Base-by-base conservation (phyloP, 1,140 invertebrate genomes). In the Monochamus saltuarius region DNA sequence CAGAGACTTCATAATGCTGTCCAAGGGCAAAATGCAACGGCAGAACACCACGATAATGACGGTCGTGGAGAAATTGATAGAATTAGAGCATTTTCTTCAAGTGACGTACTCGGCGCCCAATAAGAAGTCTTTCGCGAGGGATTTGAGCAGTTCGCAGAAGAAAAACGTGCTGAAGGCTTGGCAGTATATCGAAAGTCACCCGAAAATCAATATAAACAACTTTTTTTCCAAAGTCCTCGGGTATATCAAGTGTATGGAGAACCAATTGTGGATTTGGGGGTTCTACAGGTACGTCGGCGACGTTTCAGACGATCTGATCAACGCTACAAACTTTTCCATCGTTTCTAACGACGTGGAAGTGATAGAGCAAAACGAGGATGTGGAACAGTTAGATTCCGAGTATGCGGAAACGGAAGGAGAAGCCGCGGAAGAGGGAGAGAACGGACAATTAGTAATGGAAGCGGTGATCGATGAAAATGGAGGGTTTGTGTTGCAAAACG, bases 261-360 rank as follows among this genome's bases (percentile, higher is more conserved):
- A 72, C 54, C 73, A 74, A 49, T 45, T 74, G 42, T 74, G 72
- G 71, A 74, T 74, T 43, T 74, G 72, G 72, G 72, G 72, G 13
- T 70, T 68, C 52, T 72, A 74, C 53, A 22, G 66, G 4, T 72
- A 67, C 60, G 52, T 17, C 37, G 67, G 65, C 13, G 39, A 61
- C 17, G 40, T 50, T 7, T 56, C 65, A 11, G 72, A 73, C 42
- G 53, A 67, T n/a, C 56, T 73, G 22, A 73, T 73, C 8, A 66
- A 68, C 55, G 60, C 64, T 8, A 14, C 59, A 3, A 69, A 69
- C 52, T 68, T 70, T 55, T 69, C 65, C 0, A 64, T 69, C 36
- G 35, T 39, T 29, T 29, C 22, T 29, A 29, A 29, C 10, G 39
- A 14, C 10, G 42, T n/a, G 2, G 22, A 53, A 19, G 7, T 35